Base-by-base conservation (phyloP, 2,888 invertebrate species). In the Venustoraphidia nigricollis region DNA sequence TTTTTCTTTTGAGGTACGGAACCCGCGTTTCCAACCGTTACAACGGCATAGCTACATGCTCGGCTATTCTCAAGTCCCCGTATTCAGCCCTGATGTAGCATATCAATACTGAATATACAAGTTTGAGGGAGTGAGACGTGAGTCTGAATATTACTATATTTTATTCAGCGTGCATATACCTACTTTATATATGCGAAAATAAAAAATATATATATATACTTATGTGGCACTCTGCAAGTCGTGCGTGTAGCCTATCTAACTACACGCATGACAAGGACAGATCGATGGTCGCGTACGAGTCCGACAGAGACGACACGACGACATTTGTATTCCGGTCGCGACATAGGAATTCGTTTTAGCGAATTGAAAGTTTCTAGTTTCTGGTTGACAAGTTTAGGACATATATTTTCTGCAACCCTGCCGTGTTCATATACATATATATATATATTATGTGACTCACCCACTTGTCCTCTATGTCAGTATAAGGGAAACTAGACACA, bases 331-430 rank as follows among this genome's bases (percentile, higher is more conserved):
- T 47, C 47, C 17, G 10, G 36, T 17, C 47, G 39, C 47, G 43
- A 36, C 34, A 17, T 36, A 34, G 13, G 39, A 47, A 47, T 47
- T 43, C 47, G 37, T 47, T 47, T 47, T 47, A 37, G 47, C 34
- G 47, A 43, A 47, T 42, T 43, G 47, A 47, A 47, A 47, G 47
- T 47, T 47, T 47, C 38, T 47, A 41, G 42, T 47, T 47, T 47
- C 43, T 43, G 47, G 47, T 47, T 47, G 47, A 47, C 47, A 47
- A 47, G 43, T 47, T 47, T 47, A 42, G 42, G 34, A 42, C 42
- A 42, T 42, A 42, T 42, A 27, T 27, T 27, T 27, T 27, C 27
- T 27, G 27, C 27, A 27, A 27, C 27, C 27, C 27, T 27, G 27
- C 27, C 6, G 27, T 6, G 27, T 27, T 27, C 27, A 27, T 27